Base-by-base conservation (phyloP, 2,888 invertebrate genomes). In the Diarsia mendica region DNA sequence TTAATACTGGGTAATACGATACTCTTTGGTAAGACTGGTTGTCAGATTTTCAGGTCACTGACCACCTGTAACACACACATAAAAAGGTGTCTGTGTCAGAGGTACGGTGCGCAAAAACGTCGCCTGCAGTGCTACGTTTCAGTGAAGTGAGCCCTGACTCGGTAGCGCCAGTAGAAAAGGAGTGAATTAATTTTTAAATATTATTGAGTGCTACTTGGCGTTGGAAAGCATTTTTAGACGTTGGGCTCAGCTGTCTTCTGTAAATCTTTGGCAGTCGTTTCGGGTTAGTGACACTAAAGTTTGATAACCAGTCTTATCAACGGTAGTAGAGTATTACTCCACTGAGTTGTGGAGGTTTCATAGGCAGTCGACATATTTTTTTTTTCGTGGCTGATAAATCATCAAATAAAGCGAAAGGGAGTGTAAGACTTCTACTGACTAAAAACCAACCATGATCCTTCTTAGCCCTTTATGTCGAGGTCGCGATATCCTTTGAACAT, bases 11-110 rank as follows among this genome's bases (percentile, higher is more conserved):
- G 28, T 28, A 28, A 28, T 28, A 28, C 28, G 28, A 28, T 28
- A 28, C 28, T 2, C 28, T 28, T 28, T 28, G 28, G 28, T 28
- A 28, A 28, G 28, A 28, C 28, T 28, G 28, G 28, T 28, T 28
- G 28, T 28, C 28, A 28, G 28, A 28, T 2, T 28, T 28, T 28
- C 28, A 28, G 28, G 28, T 28, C 28, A 28, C 28, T 28, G 28
- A 28, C 28, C 28, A 28, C 28, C 28, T 28, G 28, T 28, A 28
- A 28, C 28, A n/a, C n/a, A n/a, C n/a, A 89, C 90, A 93, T 92
- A 94, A 94, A 94, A 95, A 94, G 94, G 94, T 94, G 95, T 93
- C 93, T 92, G 91, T 92, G 93, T 92, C 93, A 93, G 93, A 93
- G 93, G 94, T 94, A 94, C 86, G 88, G 94, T 92, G 91, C 90